Percentiles rank a stretch among this genome's conserved stretches.
These are phyloP conservation scores for Hybos culiciformis DNA, from an alignment of 2,888 invertebrate species.

Conservation along the genomic window DNA sequence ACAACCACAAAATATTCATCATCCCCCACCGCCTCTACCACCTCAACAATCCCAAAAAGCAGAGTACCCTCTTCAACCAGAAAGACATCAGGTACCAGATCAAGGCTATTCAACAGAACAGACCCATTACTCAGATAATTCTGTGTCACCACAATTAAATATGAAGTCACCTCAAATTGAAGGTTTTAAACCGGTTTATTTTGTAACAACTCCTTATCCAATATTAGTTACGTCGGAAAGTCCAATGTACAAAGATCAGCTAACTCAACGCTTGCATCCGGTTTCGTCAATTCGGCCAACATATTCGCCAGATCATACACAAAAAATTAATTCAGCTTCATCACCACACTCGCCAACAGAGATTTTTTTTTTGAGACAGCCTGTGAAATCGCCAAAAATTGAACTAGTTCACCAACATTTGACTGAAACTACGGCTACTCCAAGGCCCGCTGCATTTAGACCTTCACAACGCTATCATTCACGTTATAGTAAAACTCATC, in stretches of 20 bases:
- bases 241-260: constrained; percentile 24
- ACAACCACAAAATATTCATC: neutral
- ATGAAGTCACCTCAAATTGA: too few relatives aligned
- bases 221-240: constrained; percentile 20
- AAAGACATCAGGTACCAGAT: neutral
- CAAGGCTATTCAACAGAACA: neutral
- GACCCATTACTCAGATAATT: neutral
- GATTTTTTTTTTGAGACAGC: too few relatives aligned
- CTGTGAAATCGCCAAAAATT: too few relatives aligned
- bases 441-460: constrained; percentile 6
- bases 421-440: constrained; percentile 13
- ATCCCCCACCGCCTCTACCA: neutral
- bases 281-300: constrained; percentile 10
- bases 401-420: constrained; percentile 11
- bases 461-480: constrained; percentile 12
- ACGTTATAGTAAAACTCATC: constrained; percentile 17
- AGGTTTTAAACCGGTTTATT: neutral
- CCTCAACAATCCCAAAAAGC: neutral
- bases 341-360: neutral
- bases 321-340: too few relatives aligned
- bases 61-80: neutral
- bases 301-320: too few relatives aligned
- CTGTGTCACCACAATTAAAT: neutral
- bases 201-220: neutral
- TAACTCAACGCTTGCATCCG: constrained; percentile 25